Conservation (phyloP, 2,888 invertebrate species). For the Lymantria monacha region DNA sequence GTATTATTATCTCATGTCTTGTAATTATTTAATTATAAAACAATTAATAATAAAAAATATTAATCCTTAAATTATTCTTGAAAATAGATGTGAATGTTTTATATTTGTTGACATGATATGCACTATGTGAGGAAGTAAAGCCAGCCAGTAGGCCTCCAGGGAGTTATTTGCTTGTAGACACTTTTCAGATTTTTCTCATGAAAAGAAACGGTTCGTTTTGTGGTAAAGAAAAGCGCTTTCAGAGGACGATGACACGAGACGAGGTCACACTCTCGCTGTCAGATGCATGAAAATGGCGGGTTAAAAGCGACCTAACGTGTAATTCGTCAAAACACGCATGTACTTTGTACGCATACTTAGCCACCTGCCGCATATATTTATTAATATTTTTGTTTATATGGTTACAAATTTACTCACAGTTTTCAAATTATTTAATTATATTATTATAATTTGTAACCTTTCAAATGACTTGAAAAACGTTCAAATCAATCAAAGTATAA, state of each 20-base stretch:
- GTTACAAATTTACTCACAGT: background rate
- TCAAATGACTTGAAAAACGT: too few species aligned
- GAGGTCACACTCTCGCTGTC: slow-evolving; percentile 77
- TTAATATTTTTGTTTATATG: slow-evolving; percentile 13
- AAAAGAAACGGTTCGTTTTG: slow-evolving; percentile 82
- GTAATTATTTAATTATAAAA: too few species aligned
- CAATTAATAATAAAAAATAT: too few species aligned
- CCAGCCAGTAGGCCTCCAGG: slow-evolving; percentile 80
- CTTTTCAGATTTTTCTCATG: slow-evolving; percentile 81
- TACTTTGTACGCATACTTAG: slow-evolving; percentile 24
- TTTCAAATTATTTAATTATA: too few species aligned
- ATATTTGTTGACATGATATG: slow-evolving; percentile 47
- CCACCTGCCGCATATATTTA: slow-evolving; percentile 3
- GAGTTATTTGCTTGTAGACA: slow-evolving; percentile 82
- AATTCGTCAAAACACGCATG: slow-evolving; percentile 69
- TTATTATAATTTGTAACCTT: too few species aligned
- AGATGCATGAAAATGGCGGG: slow-evolving; percentile 71
- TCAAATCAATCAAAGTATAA: too few species aligned
- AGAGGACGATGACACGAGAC: slow-evolving; percentile 81
- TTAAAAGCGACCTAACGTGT: slow-evolving; percentile 74
- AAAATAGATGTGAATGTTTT: background rate
- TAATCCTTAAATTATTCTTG: too few species aligned
- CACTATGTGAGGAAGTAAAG: slow-evolving; percentile 64
- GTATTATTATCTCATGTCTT: too few species aligned
- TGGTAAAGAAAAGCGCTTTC: slow-evolving; percentile 80